Conservation (phyloP, 2,113 vertebrate species). For the Oenanthe oenanthe region DNA sequence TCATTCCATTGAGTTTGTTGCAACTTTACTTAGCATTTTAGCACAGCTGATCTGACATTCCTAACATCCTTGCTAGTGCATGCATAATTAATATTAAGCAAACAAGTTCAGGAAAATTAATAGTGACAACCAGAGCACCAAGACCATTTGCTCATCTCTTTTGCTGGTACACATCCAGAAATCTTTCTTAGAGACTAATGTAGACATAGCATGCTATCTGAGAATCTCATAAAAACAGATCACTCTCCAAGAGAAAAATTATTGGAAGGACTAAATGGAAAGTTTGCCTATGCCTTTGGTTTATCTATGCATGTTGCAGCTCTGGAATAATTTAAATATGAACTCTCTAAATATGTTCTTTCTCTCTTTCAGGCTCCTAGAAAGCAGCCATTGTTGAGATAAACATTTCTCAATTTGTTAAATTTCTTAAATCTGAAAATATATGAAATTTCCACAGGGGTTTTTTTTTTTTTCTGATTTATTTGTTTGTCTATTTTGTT, state of each 20-base stretch:
- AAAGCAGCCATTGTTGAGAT: background rate
- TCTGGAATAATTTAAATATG: background rate
- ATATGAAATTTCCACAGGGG: background rate
- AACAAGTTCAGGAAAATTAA: slow-evolving; percentile 35
- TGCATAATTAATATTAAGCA: slow-evolving; percentile 29
- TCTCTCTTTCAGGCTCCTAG: background rate
- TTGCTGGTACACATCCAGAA: background rate
- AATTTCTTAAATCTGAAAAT: background rate
- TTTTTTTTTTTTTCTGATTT: background rate
- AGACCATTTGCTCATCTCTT: background rate
- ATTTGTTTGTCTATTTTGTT: background rate
- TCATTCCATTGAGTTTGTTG: slow-evolving; percentile 21
- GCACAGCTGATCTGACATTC: slow-evolving; percentile 2
- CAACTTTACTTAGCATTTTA: slow-evolving; percentile 29
- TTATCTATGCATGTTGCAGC: background rate
- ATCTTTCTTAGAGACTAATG: background rate
- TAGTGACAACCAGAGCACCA: background rate
- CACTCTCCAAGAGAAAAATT: background rate
- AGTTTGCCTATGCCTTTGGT: background rate
- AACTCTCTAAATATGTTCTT: background rate
- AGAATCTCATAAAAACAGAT: background rate
- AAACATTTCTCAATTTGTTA: background rate
- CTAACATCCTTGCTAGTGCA: background rate
- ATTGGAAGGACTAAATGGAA: background rate
- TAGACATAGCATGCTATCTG: background rate